Conservation (phyloP, 1,140 invertebrate genomes). For the Gryllus bimaculatus region DNA sequence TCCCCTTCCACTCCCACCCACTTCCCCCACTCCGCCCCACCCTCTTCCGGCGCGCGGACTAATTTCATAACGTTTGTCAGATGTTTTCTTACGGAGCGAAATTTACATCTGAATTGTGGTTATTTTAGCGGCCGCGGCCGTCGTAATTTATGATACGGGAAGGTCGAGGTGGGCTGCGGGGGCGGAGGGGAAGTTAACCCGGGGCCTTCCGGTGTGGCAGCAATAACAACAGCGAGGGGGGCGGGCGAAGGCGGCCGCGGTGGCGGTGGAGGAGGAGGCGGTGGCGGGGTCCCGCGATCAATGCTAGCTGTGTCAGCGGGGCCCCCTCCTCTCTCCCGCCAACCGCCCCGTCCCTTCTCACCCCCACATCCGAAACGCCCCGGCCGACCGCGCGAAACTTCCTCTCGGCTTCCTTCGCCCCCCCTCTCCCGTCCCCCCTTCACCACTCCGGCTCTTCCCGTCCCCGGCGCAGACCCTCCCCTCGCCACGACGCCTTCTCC, state of each 20-base stretch:
- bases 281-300: not conserved
- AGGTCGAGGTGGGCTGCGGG: not conserved
- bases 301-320: not conserved
- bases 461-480: not conserved
- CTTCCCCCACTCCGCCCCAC: not conserved
- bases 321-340: too few species aligned
- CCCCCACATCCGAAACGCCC: not conserved
- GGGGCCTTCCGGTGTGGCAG: not conserved
- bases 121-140: not conserved
- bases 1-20: not conserved
- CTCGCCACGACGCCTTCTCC: not conserved
- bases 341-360: too few species aligned
- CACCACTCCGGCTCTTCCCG: not conserved
- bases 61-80: conserved; percentile 5
- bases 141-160: not conserved
- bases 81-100: not conserved
- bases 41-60: not conserved
- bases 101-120: conserved; percentile 5
- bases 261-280: not conserved
- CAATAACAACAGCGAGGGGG: not conserved
- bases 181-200: not conserved
- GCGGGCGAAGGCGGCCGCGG: too few species aligned
- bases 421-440: too few species aligned
- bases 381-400: not conserved
- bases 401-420: not conserved